A percentile compares a stretch with the other conserved stretches of the same genome.
phyloP scores from a whole-genome alignment of 2,797 vertebrate genomes.

The Botia almorhae region DNA sequence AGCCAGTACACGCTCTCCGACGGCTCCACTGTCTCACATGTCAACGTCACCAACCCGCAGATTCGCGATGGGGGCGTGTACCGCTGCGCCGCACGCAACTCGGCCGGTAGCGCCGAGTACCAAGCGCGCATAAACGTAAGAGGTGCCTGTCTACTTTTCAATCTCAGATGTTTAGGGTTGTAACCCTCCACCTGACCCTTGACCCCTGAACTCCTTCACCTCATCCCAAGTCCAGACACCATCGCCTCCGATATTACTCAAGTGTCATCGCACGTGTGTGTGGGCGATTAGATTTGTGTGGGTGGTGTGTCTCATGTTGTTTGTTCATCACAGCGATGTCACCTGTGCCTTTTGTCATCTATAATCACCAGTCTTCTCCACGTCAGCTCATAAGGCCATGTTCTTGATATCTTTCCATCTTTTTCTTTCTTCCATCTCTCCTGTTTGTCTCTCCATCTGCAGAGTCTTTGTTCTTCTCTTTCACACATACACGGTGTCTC shows the following conservation, averaged over 20 bases:
- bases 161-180: constrained; percentile 94
- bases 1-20: constrained; percentile 97
- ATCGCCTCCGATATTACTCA: constrained; percentile 41
- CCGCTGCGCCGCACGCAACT: constrained; percentile 98
- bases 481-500: constrained; percentile 45
- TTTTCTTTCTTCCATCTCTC: constrained; percentile 42
- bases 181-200: constrained; percentile 67
- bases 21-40: constrained; percentile 93
- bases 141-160: constrained; percentile 99
- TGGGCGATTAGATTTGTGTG: constrained; percentile 24
- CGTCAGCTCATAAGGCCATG: constrained; percentile 28
- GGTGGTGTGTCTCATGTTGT: constrained; percentile 44
- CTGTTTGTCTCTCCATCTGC: constrained; percentile 40
- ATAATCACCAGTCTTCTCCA: constrained; percentile 4
- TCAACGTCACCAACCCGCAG: constrained; percentile 94
- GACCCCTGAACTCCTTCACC: constrained; percentile 21
- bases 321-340: constrained; percentile 35
- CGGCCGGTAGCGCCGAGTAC: constrained; percentile 99
- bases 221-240: constrained; percentile 37
- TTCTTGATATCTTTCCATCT: constrained; percentile 38
- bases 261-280: constrained; percentile 31
- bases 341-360: constrained; percentile 33
- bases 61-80: constrained; percentile 96
- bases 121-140: constrained; percentile 99
- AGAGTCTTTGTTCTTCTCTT: constrained; percentile 48